Base-by-base conservation (phyloP, 2,888 invertebrate species). In the Priocnemis perturbator region DNA sequence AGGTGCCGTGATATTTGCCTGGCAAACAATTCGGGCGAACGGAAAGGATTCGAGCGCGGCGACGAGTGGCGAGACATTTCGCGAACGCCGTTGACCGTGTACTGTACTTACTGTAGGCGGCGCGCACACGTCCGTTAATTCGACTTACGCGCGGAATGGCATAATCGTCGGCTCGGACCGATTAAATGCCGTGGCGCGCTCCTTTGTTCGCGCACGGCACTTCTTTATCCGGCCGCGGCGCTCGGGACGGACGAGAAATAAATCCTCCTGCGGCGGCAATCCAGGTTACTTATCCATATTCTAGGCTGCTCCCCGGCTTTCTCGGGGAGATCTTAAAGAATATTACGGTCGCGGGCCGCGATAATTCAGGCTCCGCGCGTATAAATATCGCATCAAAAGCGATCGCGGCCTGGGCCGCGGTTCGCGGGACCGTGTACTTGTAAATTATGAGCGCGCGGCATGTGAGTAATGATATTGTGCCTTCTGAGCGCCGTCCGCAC, bases 321-420 rank as follows among this genome's bases (percentile, higher is more conserved):
- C 57, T 44, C 63, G 45, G 63, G 48, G 50, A 37, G 47, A 68
- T 60, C 52, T 47, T 63, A 44, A 21, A 26, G 44, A 47, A 68
- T 68, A 64, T 62, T 64, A 69, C 53, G 55, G 56, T 58, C 64
- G 55, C 59, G 47, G 44, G 14, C 68, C 60, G 60, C 61, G 64
- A 47, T 64, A 64, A 57, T 64, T 50, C 64, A 64, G 37, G 20
- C 64, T 37, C 61, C 45, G 50, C n/a, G 59, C 53, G 60, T 68
- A 72, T 69, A 72, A 69, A 72, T 72, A 69, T 62, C 66, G 53
- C 65, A 63, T 69, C 62, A 59, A 55, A 62, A 69, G 55, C 62
- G 50, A 60, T 60, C 26, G 63, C 56, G 21, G n/a, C 19, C 21
- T 30, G 26, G 17, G 5, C 59, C 57, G 63, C 53, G 50, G 14